Evolutionary conservation across 1,140 invertebrate genomes (phyloP).

Genomic region (Philopotamus ludificatus): DNA sequence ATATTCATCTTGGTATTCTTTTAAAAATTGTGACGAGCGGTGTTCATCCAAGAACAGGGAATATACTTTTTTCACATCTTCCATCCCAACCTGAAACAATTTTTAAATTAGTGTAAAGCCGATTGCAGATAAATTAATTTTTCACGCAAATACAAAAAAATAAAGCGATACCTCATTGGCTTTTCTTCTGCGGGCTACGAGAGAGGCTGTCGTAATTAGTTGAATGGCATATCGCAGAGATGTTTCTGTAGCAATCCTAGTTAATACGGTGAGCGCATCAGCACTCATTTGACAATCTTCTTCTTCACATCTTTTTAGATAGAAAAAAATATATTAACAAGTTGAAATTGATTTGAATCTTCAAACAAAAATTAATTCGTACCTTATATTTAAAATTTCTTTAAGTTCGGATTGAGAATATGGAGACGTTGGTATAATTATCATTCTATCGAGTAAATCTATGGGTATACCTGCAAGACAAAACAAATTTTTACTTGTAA

Average conservation of each 20-base stretch:
- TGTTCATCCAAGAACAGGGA: conserved; percentile 92
- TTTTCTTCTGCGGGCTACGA: conserved; percentile 83
- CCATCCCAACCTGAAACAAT: conserved; percentile 67
- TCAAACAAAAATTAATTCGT: conserved; percentile 13
- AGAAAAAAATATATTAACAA: conserved; percentile 8
- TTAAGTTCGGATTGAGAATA: conserved; percentile 88
- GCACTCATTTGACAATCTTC: conserved; percentile 95
- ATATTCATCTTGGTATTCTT: conserved; percentile 95
- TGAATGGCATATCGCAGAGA: conserved; percentile 98
- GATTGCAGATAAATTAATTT: neutral
- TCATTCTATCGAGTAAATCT: conserved; percentile 92
- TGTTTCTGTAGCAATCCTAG: conserved; percentile 89
- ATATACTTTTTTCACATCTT: conserved; percentile 95
- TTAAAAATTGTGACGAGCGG: conserved; percentile 88
- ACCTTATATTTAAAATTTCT: conserved; percentile 90
- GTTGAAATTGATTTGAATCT: neutral
- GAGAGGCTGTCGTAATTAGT: conserved; percentile 91
- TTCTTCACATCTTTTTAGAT: conserved; percentile 77
- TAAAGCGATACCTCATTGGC: conserved; percentile 66
- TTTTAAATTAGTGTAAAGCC: conserved; percentile 12
- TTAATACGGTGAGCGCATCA: conserved; percentile 89
- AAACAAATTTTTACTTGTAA: conserved; percentile 8
- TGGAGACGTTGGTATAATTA: conserved; percentile 89
- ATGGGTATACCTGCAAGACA: conserved; percentile 70
- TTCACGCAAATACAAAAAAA: neutral